Evolutionary conservation across 2,797 vertebrate species (phyloP).

Genomic region (Parambassis ranga): DNA sequence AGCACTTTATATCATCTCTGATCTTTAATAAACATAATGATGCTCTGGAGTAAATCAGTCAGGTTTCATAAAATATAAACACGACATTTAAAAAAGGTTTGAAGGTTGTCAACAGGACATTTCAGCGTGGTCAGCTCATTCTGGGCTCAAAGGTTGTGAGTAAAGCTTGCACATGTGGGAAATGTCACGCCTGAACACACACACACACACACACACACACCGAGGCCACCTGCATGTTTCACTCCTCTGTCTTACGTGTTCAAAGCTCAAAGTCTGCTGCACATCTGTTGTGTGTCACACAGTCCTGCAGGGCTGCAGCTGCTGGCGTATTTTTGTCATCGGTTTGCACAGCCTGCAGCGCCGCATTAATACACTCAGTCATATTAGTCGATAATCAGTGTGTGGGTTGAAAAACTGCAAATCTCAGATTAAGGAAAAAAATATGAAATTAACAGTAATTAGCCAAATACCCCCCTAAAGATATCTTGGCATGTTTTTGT

Average conservation of each 20-base stretch:
- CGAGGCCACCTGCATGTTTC: constrained; percentile 14
- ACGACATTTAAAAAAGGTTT: too few species aligned
- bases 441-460: too few species aligned
- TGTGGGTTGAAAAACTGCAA: too few species aligned
- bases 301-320: constrained; percentile 9
- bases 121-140: background rate
- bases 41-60: too few species aligned
- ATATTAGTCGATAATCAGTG: too few species aligned
- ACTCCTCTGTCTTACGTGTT: constrained; percentile 15
- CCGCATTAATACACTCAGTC: too few species aligned
- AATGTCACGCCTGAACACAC: constrained; percentile 62
- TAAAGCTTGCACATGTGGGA: constrained; percentile 47
- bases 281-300: constrained; percentile 65
- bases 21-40: too few species aligned
- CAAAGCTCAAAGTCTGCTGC: constrained; percentile 56
- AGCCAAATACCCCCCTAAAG: too few species aligned
- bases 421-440: too few species aligned
- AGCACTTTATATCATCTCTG: too few species aligned
- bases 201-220: background rate
- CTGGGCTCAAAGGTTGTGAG: constrained; percentile 24
- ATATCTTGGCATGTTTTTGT: too few species aligned
- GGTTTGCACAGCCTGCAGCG: background rate
- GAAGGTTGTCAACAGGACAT: background rate
- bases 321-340: constrained; percentile 9
- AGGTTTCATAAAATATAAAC: too few species aligned